A percentile compares a stretch with the other conserved stretches of the same genome.
Conservation (phyloP, 1,140 invertebrate genomes). For the Hirudo medicinalis region DNA sequence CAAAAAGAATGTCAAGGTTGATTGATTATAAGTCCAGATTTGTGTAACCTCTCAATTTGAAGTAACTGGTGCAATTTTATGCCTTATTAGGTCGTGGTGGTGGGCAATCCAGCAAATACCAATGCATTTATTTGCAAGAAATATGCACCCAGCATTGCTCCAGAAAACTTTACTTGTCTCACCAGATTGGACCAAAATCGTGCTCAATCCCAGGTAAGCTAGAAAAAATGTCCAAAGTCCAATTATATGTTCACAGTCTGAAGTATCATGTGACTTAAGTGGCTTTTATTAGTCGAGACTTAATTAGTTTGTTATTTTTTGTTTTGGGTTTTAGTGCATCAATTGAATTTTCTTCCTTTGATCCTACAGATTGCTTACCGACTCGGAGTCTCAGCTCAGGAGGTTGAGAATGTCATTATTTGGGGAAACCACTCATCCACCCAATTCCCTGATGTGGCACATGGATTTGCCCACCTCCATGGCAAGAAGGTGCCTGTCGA, state of each 20-base stretch:
- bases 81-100: slow-evolving; percentile 58
- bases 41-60: background rate
- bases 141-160: slow-evolving; percentile 22
- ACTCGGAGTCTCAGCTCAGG: slow-evolving; percentile 50
- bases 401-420: slow-evolving; percentile 82
- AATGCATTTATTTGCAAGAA: slow-evolving; percentile 88
- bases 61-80: background rate
- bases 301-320: no score
- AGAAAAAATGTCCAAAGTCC: background rate
- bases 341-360: slow-evolving; percentile 17
- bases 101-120: slow-evolving; percentile 98
- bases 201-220: slow-evolving; percentile 60
- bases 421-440: slow-evolving; percentile 99
- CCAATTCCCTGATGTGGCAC: slow-evolving; percentile 88
- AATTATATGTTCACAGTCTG: background rate
- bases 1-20: slow-evolving; percentile 85
- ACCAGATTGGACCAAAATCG: slow-evolving; percentile 95
- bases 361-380: slow-evolving; percentile 41
- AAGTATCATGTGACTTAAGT: no score
- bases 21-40: background rate
- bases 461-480: slow-evolving; percentile 50
- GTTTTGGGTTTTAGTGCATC: background rate
- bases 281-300: no score
- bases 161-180: slow-evolving; percentile 66
- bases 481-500: slow-evolving; percentile 48